Evolutionary conservation across 2,113 vertebrate genomes (phyloP), one percentile per base, ranked within the genome.

Genomic region (Eidolon helvum): DNA sequence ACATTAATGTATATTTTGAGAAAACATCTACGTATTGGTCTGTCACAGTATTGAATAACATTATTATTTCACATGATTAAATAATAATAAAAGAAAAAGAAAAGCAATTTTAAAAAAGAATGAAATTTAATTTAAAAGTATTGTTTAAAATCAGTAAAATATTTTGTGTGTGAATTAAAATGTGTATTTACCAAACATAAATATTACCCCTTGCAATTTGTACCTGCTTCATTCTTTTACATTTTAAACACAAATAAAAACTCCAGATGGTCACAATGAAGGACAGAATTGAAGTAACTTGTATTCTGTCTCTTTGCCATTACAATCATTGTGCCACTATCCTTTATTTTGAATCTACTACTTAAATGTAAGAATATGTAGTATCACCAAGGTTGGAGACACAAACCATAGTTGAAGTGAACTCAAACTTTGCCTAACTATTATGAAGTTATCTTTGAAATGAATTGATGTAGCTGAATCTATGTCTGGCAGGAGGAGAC

Each of bases 391-490:
- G 7, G 18, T 45, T 61, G 12, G 38, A 89, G 38, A 86, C 5
- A 86, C 5, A 72, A 63, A 53, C 10, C n/a, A n/a, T 19, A 21
- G 28, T 53, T 38, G 43, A 85, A 85, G 22, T 28, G 30, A 74
- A 10, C 2, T n/a, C 26, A 38, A 87, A 63, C 48, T 10, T 22
- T 80, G 65, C 16, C 30, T 78, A 57, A 71, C n/a, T 88, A 8
- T 79, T 79, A 15, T 50, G 43, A 88, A 91, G 43, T 86, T 77
- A 91, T 28, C 93, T 55, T 57, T 55, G 85, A 95, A 94, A 66
- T 71, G 84, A 61, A 65, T 69, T 35, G 15, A 19, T 48, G 33
- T 40, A 75, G 28, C 78, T 43, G 2, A 63, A 55, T 79, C 69
- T 55, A 38, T 59, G 10, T 79, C 8, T 91, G 40, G 59, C 33